Evolutionary conservation across 1,140 invertebrate species (phyloP).

Genomic region (Drosophila pallidifrons): DNA sequence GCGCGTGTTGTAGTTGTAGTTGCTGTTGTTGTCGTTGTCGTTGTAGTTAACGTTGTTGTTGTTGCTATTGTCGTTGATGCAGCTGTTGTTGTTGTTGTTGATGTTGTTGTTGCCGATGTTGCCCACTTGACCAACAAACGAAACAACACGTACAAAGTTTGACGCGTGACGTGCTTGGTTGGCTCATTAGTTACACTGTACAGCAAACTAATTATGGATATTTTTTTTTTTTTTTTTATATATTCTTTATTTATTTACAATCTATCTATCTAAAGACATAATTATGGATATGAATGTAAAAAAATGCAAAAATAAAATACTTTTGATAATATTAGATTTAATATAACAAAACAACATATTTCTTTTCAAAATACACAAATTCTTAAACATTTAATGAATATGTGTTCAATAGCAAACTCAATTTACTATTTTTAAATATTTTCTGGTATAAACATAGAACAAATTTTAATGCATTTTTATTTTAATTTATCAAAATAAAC

Average conservation of each 20-base stretch:
- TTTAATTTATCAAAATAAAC: no score
- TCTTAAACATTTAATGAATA: no score
- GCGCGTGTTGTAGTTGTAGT: slow-evolving; percentile 79
- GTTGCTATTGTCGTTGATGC: slow-evolving; percentile 17
- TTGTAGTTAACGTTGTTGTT: slow-evolving; percentile 49
- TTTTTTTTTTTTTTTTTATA: no score
- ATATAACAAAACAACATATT: not conserved
- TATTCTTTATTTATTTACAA: no score
- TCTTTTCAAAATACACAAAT: no score
- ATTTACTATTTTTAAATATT: no score
- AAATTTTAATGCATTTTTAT: no score
- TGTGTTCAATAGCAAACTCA: no score
- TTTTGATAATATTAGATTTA: not conserved
- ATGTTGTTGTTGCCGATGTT: slow-evolving; percentile 42
- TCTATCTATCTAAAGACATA: no score
- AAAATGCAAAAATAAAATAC: not conserved
- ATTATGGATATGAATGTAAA: not conserved
- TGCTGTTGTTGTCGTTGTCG: slow-evolving; percentile 59
- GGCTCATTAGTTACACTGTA: slow-evolving; percentile 54
- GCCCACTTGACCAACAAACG: slow-evolving; percentile 80
- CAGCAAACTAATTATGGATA: slow-evolving; percentile 30
- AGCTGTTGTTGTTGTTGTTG: slow-evolving; percentile 53
- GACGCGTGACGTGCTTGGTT: slow-evolving; percentile 73
- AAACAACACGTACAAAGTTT: slow-evolving; percentile 80
- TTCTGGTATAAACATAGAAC: no score